A percentile compares a stretch with the other conserved stretches of the same genome.
phyloP scores from a whole-genome alignment of 2,113 vertebrate species.

The Dicentrarchus labrax region DNA sequence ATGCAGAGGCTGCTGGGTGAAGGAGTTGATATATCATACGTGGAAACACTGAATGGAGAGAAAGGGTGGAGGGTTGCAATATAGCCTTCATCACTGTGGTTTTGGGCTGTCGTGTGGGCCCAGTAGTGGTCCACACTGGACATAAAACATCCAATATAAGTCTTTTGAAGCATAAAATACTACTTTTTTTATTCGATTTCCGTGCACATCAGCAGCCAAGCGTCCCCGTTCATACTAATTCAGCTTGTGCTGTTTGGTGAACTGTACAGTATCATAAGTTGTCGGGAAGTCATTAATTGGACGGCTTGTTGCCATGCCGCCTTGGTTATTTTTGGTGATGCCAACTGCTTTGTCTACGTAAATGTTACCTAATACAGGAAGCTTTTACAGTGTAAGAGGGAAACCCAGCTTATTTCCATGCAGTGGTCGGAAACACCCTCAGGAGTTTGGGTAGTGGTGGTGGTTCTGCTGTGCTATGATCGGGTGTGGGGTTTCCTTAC shows the following conservation, averaged over 20 bases:
- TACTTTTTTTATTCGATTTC: constrained; percentile 44
- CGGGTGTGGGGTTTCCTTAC: constrained; percentile 82
- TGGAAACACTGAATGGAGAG: constrained; percentile 58
- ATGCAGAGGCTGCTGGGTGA: constrained; percentile 56
- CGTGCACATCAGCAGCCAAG: constrained; percentile 37
- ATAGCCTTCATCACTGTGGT: constrained; percentile 51
- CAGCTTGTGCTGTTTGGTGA: constrained; percentile 33
- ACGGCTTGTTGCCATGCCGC: constrained; percentile 53
- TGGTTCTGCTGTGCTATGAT: constrained; percentile 40
- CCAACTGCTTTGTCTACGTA: constrained; percentile 59
- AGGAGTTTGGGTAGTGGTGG: constrained; percentile 18
- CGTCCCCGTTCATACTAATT: constrained; percentile 46
- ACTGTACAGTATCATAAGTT: constrained; percentile 62
- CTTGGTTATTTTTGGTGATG: constrained; percentile 51
- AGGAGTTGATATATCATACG: constrained; percentile 57
- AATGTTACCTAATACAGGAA: constrained; percentile 70
- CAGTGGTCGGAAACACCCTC: constrained; percentile 35
- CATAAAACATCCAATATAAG: constrained; percentile 58
- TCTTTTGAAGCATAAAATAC: constrained; percentile 34
- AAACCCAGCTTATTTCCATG: constrained; percentile 65
- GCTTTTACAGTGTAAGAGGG: constrained; percentile 50
- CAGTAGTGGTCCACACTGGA: constrained; percentile 31
- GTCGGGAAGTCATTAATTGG: constrained; percentile 66
- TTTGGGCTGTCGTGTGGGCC: constrained; percentile 24
- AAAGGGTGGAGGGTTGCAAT: constrained; percentile 31